Percentiles rank a stretch among this genome's conserved stretches.
These are phyloP conservation scores for Tangara arthus DNA, from an alignment of 2,797 vertebrate genomes.

Conservation along the genomic window DNA sequence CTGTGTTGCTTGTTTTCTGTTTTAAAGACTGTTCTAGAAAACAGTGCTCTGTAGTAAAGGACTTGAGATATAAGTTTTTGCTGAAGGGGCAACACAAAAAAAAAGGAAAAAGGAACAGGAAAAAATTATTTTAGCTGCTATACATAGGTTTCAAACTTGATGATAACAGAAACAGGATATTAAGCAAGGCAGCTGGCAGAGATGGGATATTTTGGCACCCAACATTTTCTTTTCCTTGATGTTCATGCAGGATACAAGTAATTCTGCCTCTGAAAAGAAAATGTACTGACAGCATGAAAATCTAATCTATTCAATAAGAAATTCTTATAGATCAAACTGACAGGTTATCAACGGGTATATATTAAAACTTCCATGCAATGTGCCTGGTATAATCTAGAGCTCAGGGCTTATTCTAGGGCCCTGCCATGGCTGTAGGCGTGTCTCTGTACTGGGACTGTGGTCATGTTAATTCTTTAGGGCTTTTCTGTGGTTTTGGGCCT, in stretches of 20 bases:
- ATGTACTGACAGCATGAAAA: background rate
- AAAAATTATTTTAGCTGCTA: background rate
- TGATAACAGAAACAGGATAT: background rate
- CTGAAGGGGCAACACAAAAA: background rate
- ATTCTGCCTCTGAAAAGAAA: background rate
- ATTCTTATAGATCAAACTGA: background rate
- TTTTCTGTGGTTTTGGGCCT: background rate
- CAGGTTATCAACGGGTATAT: background rate
- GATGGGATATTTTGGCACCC: background rate
- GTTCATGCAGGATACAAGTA: background rate
- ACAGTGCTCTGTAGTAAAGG: background rate
- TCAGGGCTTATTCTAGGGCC: background rate
- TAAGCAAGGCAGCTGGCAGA: background rate
- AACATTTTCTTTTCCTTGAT: background rate
- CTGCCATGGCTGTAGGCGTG: background rate
- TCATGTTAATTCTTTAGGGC: background rate
- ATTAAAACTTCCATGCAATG: background rate
- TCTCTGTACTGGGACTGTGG: background rate
- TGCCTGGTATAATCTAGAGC: background rate
- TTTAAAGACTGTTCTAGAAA: background rate
- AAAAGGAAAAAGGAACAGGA: background rate
- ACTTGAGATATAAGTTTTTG: background rate
- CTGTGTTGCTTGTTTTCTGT: background rate
- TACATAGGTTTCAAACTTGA: background rate
- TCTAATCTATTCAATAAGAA: background rate